phyloP scores from a whole-genome alignment of 2,797 vertebrate genomes.

The Mallotus villosus region DNA sequence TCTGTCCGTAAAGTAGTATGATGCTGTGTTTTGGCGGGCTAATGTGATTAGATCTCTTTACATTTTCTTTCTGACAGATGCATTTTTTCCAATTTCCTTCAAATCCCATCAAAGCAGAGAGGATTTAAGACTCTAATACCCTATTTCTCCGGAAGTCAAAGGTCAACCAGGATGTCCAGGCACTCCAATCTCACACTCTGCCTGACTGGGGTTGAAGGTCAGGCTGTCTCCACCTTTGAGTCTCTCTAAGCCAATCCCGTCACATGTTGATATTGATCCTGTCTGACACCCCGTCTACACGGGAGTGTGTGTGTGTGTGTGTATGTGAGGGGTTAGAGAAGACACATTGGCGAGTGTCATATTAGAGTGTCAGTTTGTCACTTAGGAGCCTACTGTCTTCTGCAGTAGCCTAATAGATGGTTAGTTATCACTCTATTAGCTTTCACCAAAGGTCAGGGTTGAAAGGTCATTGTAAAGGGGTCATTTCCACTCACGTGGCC shows the following conservation, averaged over 20 bases:
- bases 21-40: neutral
- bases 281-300: neutral
- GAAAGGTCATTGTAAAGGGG: neutral
- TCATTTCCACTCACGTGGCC: neutral
- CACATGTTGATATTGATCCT: conserved; percentile 5
- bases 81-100: neutral
- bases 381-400: neutral
- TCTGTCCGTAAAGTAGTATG: neutral
- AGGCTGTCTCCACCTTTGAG: neutral
- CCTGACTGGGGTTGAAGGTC: conserved; percentile 2
- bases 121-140: neutral
- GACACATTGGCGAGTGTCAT: neutral
- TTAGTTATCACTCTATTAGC: neutral
- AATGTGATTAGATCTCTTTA: neutral
- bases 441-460: neutral
- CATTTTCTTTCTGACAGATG: neutral
- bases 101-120: neutral
- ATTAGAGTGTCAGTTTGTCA: neutral
- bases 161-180: neutral
- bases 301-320: neutral
- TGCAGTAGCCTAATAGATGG: neutral
- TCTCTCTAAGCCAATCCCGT: conserved; percentile 2
- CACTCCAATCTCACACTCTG: conserved; percentile 9
- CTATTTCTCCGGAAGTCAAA: neutral
- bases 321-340: neutral